These are phyloP conservation scores for Zaprionus camerounensis DNA, from an alignment of 1,140 invertebrate genomes.

Conservation along the genomic window DNA sequence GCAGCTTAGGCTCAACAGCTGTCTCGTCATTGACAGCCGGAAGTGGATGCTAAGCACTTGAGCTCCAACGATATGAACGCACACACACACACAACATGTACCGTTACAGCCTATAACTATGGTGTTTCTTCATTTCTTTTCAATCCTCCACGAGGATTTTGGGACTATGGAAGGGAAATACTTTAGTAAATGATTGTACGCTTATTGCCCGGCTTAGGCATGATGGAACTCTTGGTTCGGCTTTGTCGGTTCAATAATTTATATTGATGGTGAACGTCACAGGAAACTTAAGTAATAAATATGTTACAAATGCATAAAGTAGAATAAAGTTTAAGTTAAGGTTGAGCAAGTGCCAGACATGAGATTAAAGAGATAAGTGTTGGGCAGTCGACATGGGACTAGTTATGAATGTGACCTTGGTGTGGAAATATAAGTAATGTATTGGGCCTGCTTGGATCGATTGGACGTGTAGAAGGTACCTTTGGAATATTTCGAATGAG, in stretches of 20 bases:
- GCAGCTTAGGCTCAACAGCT: slow-evolving; percentile 7
- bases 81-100: background rate
- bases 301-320: background rate
- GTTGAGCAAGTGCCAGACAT: background rate
- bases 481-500: background rate
- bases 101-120: slow-evolving; percentile 16
- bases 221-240: background rate
- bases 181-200: slow-evolving; percentile 12
- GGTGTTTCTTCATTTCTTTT: background rate
- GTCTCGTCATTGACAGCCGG: slow-evolving; percentile 4
- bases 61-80: slow-evolving; percentile 38
- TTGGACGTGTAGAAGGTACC: background rate
- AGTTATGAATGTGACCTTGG: background rate
- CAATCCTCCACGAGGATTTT: slow-evolving; percentile 16
- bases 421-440: background rate
- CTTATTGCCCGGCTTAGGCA: background rate
- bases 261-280: slow-evolving; percentile 6
- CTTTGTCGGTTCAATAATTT: slow-evolving; percentile 8
- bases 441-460: background rate
- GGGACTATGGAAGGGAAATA: background rate
- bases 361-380: background rate
- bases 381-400: background rate
- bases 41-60: slow-evolving; percentile 38
- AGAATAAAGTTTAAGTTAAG: background rate
- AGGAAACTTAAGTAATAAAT: background rate